Conservation (phyloP, 2,797 vertebrate species). For the Todus mexicanus region DNA sequence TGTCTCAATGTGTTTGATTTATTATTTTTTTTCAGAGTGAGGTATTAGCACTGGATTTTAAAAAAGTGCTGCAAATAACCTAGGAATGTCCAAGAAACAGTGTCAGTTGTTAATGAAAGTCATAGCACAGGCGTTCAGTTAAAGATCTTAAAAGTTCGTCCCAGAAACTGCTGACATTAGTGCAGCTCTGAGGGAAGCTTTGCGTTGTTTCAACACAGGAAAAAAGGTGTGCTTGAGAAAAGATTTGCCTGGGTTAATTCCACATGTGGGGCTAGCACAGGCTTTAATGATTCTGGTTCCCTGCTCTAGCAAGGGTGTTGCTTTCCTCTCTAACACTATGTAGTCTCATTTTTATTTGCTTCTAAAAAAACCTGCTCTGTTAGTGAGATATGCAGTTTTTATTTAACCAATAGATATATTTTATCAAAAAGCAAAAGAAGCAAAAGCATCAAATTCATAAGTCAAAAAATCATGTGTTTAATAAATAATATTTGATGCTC, state of each 20-base stretch:
- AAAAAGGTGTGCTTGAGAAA: not conserved
- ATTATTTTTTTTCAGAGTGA: not conserved
- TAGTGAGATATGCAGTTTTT: not conserved
- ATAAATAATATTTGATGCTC: not conserved
- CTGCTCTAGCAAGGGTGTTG: not conserved
- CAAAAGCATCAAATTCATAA: not conserved
- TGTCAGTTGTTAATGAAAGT: not conserved
- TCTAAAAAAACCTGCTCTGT: not conserved
- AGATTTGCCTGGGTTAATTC: not conserved
- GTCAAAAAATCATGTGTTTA: constrained; percentile 17
- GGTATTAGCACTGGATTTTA: not conserved
- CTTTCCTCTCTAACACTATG: not conserved
- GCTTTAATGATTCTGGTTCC: not conserved
- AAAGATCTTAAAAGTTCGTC: not conserved
- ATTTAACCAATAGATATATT: not conserved
- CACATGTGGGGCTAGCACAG: not conserved
- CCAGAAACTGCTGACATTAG: not conserved
- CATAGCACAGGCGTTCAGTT: fast-evolving
- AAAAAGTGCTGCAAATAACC: not conserved
- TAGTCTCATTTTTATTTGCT: not conserved
- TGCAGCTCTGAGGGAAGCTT: too few species aligned
- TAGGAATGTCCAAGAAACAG: not conserved
- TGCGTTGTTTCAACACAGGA: not conserved
- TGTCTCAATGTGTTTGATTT: not conserved
- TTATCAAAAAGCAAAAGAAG: constrained; percentile 13